These are phyloP conservation scores for Diplolepis rosae DNA, from an alignment of 2,888 invertebrate species.

Conservation along the genomic window DNA sequence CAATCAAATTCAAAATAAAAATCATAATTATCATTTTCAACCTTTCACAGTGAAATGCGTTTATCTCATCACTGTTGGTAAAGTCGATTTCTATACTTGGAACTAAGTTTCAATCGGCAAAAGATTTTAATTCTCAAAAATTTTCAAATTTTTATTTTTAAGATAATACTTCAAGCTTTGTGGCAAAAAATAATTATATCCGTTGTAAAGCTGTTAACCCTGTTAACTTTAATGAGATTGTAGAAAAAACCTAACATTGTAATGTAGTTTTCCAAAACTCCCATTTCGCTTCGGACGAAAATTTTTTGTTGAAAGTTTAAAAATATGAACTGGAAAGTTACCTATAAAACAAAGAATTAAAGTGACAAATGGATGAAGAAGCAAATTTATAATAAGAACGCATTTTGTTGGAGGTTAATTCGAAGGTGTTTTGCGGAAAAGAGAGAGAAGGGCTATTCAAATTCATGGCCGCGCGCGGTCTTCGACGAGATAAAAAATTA, in stretches of 20 bases:
- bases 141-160: too few species aligned
- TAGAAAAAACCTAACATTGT: too few species aligned
- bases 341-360: background rate
- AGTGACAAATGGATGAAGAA: background rate
- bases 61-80: background rate
- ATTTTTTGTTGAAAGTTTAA: constrained; percentile 3
- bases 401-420: constrained; percentile 28
- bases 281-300: background rate
- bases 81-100: background rate
- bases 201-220: too few species aligned
- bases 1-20: background rate
- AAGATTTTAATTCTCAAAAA: too few species aligned
- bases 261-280: too few species aligned
- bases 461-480: constrained; percentile 50
- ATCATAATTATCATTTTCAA: background rate
- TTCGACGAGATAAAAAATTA: background rate
- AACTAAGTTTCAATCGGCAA: too few species aligned
- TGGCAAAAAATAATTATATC: too few species aligned
- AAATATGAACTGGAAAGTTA: background rate
- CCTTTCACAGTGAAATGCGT: too few species aligned
- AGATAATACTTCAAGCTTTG: too few species aligned
- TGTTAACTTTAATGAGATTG: too few species aligned
- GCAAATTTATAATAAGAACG: background rate
- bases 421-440: constrained; percentile 33
- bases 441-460: constrained; percentile 49